These are phyloP conservation scores for Neodon shergylaensis DNA, from an alignment of 2,113 vertebrate species.

Conservation along the genomic window DNA sequence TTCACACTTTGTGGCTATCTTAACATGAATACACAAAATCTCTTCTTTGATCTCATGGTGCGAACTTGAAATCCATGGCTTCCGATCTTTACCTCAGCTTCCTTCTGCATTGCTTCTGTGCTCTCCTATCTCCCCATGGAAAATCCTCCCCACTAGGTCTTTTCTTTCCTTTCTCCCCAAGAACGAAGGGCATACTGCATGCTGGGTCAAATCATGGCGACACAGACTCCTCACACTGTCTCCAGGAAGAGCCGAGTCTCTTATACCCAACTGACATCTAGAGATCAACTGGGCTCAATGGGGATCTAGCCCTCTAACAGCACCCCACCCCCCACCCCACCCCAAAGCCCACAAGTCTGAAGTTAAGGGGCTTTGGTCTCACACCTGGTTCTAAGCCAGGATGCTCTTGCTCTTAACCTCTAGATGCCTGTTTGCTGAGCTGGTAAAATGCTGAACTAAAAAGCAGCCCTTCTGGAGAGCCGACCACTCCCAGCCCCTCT, in stretches of 20 bases:
- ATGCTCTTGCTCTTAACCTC: neutral
- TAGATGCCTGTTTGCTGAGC: neutral
- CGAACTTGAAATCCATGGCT: neutral
- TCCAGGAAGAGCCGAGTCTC: neutral
- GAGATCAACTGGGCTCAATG: neutral
- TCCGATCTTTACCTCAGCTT: neutral
- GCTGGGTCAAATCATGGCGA: neutral
- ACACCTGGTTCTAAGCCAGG: neutral
- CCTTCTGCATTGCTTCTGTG: neutral
- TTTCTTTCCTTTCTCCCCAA: neutral
- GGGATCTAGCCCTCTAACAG: neutral
- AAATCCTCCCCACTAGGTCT: neutral
- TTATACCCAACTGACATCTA: too few relatives aligned
- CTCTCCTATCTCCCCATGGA: neutral
- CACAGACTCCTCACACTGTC: neutral
- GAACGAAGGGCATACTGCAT: neutral
- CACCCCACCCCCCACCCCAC: too few relatives aligned
- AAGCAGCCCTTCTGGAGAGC: neutral
- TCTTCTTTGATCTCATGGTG: neutral
- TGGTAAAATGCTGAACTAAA: neutral
- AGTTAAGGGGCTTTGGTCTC: neutral
- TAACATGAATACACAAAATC: neutral
- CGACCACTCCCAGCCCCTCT: rapidly evolving
- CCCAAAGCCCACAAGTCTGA: neutral
- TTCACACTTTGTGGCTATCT: conserved; percentile 8